Conservation (phyloP, 2,797 vertebrate species). For the Sebastes iracundus region DNA sequence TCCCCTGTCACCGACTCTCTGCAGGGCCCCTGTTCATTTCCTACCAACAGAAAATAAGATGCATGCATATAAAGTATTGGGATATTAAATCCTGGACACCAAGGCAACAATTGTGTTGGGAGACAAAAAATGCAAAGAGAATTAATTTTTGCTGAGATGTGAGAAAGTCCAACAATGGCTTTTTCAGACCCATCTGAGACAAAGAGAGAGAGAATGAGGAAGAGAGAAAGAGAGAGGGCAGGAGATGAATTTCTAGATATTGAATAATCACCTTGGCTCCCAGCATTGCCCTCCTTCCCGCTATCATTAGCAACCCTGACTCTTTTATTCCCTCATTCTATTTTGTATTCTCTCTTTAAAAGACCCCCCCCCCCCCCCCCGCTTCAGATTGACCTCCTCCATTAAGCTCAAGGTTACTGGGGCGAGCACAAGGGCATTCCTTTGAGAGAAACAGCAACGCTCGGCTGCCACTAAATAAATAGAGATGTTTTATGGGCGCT, state of each 20-base stretch:
- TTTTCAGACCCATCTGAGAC: conserved; percentile 16
- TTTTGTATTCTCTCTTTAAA: conserved; percentile 59
- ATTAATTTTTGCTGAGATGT: conserved; percentile 47
- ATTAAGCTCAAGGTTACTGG: conserved; percentile 80
- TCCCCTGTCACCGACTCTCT: conserved; percentile 16
- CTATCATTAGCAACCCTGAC: conserved; percentile 67
- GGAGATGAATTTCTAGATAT: conserved; percentile 46
- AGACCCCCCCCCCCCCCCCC: not conserved
- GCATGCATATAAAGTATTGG: conserved; percentile 22
- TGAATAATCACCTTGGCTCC: conserved; percentile 57
- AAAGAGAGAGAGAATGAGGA: not conserved
- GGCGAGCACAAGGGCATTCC: conserved; percentile 66
- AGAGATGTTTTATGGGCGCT: conserved; percentile 65
- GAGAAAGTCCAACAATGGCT: conserved; percentile 14
- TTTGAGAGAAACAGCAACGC: conserved; percentile 58
- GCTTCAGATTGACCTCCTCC: conserved; percentile 61
- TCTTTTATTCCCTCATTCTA: conserved; percentile 70
- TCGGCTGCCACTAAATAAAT: conserved; percentile 70
- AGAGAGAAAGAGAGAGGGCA: not conserved
- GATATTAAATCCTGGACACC: conserved; percentile 25
- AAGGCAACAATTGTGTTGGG: not conserved
- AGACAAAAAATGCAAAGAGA: conserved; percentile 5
- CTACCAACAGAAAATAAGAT: conserved; percentile 8
- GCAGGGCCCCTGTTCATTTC: conserved; percentile 11
- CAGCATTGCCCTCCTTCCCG: conserved; percentile 2